These are phyloP conservation scores for Hartigia nigra DNA, from an alignment of 2,888 invertebrate species.

Conservation along the genomic window DNA sequence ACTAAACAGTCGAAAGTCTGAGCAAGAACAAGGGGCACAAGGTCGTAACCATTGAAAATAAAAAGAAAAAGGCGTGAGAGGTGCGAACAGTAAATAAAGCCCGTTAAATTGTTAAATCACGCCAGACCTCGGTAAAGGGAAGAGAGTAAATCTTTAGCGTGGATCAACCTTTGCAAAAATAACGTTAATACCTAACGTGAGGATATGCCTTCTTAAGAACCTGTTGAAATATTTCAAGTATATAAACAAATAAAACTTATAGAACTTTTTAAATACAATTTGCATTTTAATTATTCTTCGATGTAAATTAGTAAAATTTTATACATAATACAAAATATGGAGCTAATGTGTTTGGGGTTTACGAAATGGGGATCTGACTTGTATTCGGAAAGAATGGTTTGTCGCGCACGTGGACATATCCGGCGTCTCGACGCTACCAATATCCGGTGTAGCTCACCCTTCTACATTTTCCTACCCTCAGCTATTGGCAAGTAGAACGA, in stretches of 20 bases:
- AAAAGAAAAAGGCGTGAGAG: background rate
- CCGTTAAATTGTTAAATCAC: background rate
- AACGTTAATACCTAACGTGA: background rate
- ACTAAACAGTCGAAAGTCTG: slow-evolving; percentile 3
- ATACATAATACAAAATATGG: background rate
- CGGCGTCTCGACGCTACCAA: slow-evolving; percentile 10
- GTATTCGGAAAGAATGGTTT: background rate
- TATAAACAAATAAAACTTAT: background rate
- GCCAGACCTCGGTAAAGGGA: background rate
- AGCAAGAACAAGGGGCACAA: slow-evolving; percentile 7
- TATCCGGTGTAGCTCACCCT: slow-evolving; percentile 5
- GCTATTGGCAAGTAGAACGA: slow-evolving; percentile 33
- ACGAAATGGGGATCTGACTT: background rate
- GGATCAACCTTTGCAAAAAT: background rate
- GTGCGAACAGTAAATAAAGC: background rate
- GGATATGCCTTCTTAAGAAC: background rate
- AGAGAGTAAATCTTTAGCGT: background rate
- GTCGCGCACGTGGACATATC: slow-evolving; percentile 1
- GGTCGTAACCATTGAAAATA: background rate
- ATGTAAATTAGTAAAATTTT: background rate
- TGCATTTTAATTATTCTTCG: too few species aligned
- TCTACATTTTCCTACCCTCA: slow-evolving; percentile 13
- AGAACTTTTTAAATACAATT: background rate
- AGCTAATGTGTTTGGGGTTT: background rate
- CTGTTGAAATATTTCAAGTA: background rate